phyloP scores from a whole-genome alignment of 2,797 vertebrate species.

The Eremophila alpestris region DNA sequence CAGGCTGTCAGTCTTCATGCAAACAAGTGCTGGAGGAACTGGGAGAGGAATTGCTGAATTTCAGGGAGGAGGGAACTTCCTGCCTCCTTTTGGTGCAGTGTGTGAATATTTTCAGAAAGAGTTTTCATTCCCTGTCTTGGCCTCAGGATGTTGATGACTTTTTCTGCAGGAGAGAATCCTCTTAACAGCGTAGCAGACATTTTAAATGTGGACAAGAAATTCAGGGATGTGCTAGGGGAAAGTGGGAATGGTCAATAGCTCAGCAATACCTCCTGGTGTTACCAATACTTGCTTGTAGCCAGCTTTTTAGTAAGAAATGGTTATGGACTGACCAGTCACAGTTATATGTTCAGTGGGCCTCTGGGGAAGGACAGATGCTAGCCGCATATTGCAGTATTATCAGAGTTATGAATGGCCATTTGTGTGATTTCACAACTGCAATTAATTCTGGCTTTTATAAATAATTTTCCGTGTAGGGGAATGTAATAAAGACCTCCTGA shows the following conservation, averaged over 20 bases:
- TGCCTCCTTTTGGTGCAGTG: background rate
- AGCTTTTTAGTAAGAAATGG: background rate
- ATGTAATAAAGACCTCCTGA: background rate
- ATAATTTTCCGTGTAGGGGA: background rate
- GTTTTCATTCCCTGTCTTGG: background rate
- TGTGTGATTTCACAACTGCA: background rate
- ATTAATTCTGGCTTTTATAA: background rate
- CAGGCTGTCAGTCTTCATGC: background rate
- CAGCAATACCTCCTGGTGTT: background rate
- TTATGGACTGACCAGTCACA: background rate
- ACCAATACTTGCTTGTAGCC: background rate
- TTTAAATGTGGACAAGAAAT: background rate
- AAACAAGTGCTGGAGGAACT: constrained; percentile 14
- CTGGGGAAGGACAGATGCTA: background rate
- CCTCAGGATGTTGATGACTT: background rate
- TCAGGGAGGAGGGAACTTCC: background rate
- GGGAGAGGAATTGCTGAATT: constrained; percentile 1
- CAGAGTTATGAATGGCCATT: background rate
- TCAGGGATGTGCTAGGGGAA: rapidly evolving
- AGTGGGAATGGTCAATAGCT: background rate
- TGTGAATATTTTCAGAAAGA: background rate
- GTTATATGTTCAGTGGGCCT: background rate
- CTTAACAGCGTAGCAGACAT: rapidly evolving
- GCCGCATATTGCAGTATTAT: background rate
- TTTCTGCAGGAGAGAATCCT: background rate